Evolutionary conservation across 2,888 invertebrate species (phyloP), one percentile per base, ranked within the genome.

Genomic region (Caenorhabditis sp.): DNA sequence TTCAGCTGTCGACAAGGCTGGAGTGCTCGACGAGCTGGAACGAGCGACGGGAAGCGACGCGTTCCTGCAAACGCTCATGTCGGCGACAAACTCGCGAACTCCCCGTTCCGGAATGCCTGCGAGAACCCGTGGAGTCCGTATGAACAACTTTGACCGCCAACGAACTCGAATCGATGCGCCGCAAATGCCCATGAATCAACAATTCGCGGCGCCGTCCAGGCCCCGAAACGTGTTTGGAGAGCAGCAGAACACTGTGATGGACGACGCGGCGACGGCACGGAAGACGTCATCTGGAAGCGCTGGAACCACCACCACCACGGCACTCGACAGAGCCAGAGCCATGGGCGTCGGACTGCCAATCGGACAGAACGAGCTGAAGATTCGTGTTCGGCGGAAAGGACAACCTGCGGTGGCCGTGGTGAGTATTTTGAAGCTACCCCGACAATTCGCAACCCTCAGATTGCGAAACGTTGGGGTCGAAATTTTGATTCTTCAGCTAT

Each of bases 21-120:
- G 88, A 51, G 88, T 88, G 13, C 76, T 88, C 50, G 88, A 88
- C 64, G 88, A 88, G 60, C 55, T 88, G 58, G 88, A 88, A 44
- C 78, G 84, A 72, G 83, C 85, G 50, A 84, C 85, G 15, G 80
- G 74, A 20, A 72, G 72, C 22, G 80, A 80, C 9, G 81, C 76
- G 18, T 74, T 79, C 50, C 80, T 86, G 11, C 82, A 83, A 47
- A 80, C 72, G 15, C 65, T 85, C 20, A 76, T 85, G 81, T 76
- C 80, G 13, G 74, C 80, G 11, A 68, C 79, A 18, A 79, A 81
- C 15, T 79, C 77, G 37, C 35, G 85, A 58, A 85, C 87, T 1
- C 84, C 85, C 1, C 72, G 82, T 18, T 20, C 74, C 1, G 69
- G 72, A 44, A 20, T 55, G 32, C 60, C 77, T 6, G 64, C 60